Base-by-base conservation (phyloP, 2,888 invertebrate genomes). In the Eremobia ochroleuca region DNA sequence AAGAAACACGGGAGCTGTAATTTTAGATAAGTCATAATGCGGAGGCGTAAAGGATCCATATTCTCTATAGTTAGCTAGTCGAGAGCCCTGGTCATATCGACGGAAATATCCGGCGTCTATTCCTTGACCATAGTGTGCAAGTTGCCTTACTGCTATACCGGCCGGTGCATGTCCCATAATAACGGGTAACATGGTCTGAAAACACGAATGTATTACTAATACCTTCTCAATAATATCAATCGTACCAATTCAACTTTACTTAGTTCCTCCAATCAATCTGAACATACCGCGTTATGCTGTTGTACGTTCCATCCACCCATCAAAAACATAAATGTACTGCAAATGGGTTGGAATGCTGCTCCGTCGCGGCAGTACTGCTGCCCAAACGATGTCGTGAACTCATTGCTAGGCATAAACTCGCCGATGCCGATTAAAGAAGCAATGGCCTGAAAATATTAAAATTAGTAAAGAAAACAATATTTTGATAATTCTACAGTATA, bases 121-220 rank as follows among this genome's bases (percentile, higher is more conserved):
- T n/a, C 97, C 96, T 94, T 98, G 98, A 0, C 96, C 97, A 90
- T 97, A 98, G 93, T 98, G 98, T 11, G 97, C 94, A 21, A 98
- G 92, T 92, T 98, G 98, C 88, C 97, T 97, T 1, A 97, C 97
- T 1, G 98, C 97, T 0, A 97, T 97, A 4, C 98, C 98, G 1
- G 98, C 98, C 0, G 98, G 98, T 0, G 97, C 94, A 87, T 98
- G 98, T 0, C 97, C 97, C 40, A 98, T 89, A 71, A 98, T 97
- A 0, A 98, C 97, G 0, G 98, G 98, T 37, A 98, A 83, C 94
- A 98, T 97, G 2, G 98, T 98, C 97, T 98, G 92, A 9, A 83
- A 86, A n/a, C 21, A 79, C 9, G 49, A 28, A 61, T 49, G 15
- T 25, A 34, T 49, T 68, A 34, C 66, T 28, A 49, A 43, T 43